Evolutionary conservation across 2,113 vertebrate species (phyloP).

Genomic region (Mormyrus iriodes): DNA sequence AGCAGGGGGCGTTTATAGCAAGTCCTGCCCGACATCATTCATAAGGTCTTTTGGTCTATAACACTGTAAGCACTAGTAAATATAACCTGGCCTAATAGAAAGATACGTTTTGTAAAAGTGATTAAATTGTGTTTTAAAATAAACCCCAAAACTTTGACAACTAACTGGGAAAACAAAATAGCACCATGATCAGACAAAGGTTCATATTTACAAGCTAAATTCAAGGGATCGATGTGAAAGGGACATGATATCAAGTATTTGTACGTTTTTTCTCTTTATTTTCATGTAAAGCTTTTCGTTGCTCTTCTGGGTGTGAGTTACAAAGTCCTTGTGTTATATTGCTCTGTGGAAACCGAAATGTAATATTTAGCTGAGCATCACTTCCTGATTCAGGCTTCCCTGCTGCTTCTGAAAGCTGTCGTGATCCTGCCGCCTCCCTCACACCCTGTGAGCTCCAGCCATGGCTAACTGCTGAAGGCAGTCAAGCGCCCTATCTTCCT

Average conservation of each 20-base stretch:
- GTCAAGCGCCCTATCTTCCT: constrained; percentile 25
- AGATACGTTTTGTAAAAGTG: not conserved
- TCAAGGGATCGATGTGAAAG: not conserved
- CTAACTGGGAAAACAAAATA: not conserved
- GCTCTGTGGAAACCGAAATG: constrained; percentile 58
- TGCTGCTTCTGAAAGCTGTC: constrained; percentile 53
- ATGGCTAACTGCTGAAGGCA: not conserved
- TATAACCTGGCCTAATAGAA: not conserved
- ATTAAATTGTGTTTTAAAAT: not conserved
- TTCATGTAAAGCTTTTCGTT: constrained; percentile 40
- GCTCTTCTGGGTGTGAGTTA: constrained; percentile 54
- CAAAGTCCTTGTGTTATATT: constrained; percentile 55
- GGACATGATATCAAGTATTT: not conserved
- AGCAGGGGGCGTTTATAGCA: not conserved
- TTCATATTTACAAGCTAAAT: not conserved
- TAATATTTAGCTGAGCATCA: constrained; percentile 76
- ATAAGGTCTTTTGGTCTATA: not conserved
- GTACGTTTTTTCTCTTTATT: not conserved
- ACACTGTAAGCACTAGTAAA: not conserved
- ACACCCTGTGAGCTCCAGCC: constrained; percentile 40
- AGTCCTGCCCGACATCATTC: not conserved
- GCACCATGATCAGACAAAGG: not conserved
- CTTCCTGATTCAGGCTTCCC: constrained; percentile 62
- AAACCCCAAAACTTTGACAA: not conserved
- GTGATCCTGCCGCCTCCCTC: constrained; percentile 48